Evolutionary conservation across 2,888 invertebrate genomes (phyloP).

Genomic region (Dynastes grantii): DNA sequence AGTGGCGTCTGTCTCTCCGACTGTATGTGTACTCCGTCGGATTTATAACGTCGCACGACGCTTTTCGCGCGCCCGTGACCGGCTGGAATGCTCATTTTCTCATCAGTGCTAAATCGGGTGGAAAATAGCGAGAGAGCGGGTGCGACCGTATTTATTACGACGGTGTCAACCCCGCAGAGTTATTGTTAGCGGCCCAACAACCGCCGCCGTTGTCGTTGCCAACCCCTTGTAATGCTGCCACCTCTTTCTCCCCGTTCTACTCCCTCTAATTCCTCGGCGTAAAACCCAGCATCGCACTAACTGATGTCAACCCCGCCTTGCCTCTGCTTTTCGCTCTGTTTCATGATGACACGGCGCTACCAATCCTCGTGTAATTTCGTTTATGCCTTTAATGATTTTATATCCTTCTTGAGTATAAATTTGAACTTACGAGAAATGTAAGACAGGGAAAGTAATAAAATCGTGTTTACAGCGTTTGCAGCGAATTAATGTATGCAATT

Average conservation of each 20-base stretch:
- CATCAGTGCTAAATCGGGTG: slow-evolving; percentile 71
- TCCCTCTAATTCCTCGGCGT: neutral
- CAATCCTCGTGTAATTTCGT: slow-evolving; percentile 37
- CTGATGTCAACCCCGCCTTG: slow-evolving; percentile 1
- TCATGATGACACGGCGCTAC: slow-evolving; percentile 7
- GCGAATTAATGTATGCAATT: too few species aligned
- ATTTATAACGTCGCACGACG: slow-evolving; percentile 55
- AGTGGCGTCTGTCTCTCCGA: neutral
- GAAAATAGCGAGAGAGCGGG: slow-evolving; percentile 68
- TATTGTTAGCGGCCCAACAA: slow-evolving; percentile 67
- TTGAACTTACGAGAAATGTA: slow-evolving; percentile 7
- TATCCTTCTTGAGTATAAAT: slow-evolving; percentile 11
- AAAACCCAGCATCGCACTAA: slow-evolving; percentile 4
- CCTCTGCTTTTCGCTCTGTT: neutral
- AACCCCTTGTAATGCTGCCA: slow-evolving; percentile 18
- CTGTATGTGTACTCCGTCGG: slow-evolving; percentile 39
- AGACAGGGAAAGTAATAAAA: neutral
- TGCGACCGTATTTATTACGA: slow-evolving; percentile 69
- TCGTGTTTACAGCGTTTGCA: too few species aligned
- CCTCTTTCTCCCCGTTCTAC: neutral
- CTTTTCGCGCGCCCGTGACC: slow-evolving; percentile 62
- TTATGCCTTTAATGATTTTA: slow-evolving; percentile 17
- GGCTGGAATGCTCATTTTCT: slow-evolving; percentile 67
- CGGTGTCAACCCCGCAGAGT: slow-evolving; percentile 69
- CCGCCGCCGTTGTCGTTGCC: slow-evolving; percentile 46